Evolutionary conservation across 2,888 invertebrate species (phyloP), one percentile per base, ranked within the genome.

Genomic region (Ectemnius lituratus): DNA sequence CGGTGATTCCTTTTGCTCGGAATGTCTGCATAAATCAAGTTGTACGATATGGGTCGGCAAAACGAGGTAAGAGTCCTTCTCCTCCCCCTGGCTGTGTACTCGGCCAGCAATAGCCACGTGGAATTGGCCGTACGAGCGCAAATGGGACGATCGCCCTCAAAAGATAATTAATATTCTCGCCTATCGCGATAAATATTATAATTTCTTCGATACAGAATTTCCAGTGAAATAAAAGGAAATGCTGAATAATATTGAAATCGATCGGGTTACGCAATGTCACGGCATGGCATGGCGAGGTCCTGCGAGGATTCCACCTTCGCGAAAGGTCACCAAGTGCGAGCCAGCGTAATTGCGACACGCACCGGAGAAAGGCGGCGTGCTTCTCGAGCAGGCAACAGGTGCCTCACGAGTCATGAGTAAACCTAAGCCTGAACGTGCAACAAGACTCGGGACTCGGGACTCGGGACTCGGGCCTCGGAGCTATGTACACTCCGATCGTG

Each of bases 311-410:
- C 61, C n/a, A 16, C 60, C 28, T 73, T 62, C 80, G 62, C 62
- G 65, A 80, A 84, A 80, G 76, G 73, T 82, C 75, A 70, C 70
- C 23, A 57, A 18, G 47, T 46, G 23, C 45, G 57, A 61, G 67
- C 6, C 8, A 16, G 6, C 57, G 60, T 47, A 75, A 82, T 83
- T 80, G 80, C 76, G 75, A 76, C 70, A 84, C 62, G 62, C 45
- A 58, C 62, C 52, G 62, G 80, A 64, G 76, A 75, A 73, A 75
- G 78, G 75, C 69, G 80, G 80, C 84, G 81, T 81, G 84, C 61
- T 64, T 76, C 56, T 37, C 37, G 49, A 45, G 47, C 59, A 66
- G 59, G 71, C 59, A 73, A 70, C 63, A 71, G 76, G 74, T 72
- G 76, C 67, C 63, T 52, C 52, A 14, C 52, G 16, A 52, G 52